Evolutionary conservation across 2,888 invertebrate genomes (phyloP).

Genomic region (Hyposoter dolosus): DNA sequence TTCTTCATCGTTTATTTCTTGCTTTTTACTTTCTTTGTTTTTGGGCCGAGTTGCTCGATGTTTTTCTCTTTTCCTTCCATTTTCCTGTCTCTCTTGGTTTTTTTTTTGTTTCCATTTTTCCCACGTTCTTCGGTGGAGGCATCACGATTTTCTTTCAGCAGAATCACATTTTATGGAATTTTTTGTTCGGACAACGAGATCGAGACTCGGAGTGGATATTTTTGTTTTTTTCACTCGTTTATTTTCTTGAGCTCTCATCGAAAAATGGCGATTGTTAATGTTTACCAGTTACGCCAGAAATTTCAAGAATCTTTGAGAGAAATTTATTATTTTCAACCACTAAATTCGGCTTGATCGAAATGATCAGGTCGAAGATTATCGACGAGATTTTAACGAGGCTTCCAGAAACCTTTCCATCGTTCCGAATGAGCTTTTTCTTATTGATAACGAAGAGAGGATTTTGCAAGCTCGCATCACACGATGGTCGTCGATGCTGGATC

Average conservation of each 20-base stretch:
- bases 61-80: slow-evolving; percentile 48
- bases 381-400: neutral
- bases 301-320: neutral
- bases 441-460: slow-evolving; percentile 10
- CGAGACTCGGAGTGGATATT: neutral
- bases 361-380: neutral
- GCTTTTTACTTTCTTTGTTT: slow-evolving; percentile 73
- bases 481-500: slow-evolving; percentile 25
- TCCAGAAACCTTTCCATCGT: slow-evolving; percentile 1
- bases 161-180: neutral
- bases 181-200: neutral
- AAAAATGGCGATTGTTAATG: no score
- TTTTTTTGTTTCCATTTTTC: neutral
- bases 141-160: neutral
- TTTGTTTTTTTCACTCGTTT: neutral
- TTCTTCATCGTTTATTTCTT: slow-evolving; percentile 8
- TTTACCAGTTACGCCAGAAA: neutral
- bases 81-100: neutral
- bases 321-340: neutral
- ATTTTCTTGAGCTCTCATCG: neutral
- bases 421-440: neutral
- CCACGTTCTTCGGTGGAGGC: neutral
- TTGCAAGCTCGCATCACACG: slow-evolving; percentile 1
- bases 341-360: neutral
- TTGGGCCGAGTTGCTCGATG: slow-evolving; percentile 41